phyloP scores from a whole-genome alignment of 2,113 vertebrate species.

The Macrotis lagotis region DNA sequence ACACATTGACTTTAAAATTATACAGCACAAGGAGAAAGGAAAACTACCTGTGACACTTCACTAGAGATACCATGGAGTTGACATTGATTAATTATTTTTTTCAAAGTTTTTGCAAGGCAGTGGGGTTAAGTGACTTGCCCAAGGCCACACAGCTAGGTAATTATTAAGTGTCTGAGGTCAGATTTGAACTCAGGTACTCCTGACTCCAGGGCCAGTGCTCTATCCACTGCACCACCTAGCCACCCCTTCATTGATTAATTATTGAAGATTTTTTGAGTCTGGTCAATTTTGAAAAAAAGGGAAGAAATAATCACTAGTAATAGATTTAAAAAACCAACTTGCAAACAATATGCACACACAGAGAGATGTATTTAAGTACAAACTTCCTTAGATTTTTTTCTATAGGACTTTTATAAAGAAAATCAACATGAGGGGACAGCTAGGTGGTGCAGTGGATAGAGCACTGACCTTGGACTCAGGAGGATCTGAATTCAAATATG shows the following conservation, averaged over 20 bases:
- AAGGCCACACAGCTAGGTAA: no score
- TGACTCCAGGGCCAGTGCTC: no score
- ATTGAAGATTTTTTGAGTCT: background rate
- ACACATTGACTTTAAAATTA: background rate
- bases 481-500: no score
- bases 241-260: no score
- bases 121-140: no score
- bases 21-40: background rate
- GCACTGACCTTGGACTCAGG: no score
- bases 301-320: background rate
- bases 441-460: no score
- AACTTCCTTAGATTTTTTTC: background rate
- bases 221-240: no score
- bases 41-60: background rate
- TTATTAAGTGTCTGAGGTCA: no score
- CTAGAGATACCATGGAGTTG: background rate
- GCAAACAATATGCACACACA: background rate
- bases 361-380: background rate
- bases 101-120: no score
- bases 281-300: background rate
- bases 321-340: background rate
- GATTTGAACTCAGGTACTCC: no score
- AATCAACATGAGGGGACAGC: background rate
- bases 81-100: background rate
- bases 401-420: background rate